Evolutionary conservation across 1,140 invertebrate species (phyloP).

Genomic region (Capitella teleta): DNA sequence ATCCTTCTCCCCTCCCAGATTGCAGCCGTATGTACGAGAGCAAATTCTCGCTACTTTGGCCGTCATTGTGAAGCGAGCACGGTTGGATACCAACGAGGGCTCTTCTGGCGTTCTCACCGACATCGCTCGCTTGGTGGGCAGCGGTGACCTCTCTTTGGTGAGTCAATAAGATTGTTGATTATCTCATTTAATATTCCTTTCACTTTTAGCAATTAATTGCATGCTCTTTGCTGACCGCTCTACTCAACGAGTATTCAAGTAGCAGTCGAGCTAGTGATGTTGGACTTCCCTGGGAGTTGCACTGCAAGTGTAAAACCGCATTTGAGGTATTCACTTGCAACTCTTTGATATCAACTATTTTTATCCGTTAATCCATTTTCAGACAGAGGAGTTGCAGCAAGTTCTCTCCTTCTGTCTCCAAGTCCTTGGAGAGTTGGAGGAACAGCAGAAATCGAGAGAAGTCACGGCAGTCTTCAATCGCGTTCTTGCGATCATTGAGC

Average conservation of each 20-base stretch:
- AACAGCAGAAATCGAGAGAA: constrained; percentile 44
- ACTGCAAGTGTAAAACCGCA: constrained; percentile 67
- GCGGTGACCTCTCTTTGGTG: constrained; percentile 49
- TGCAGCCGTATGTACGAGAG: constrained; percentile 41
- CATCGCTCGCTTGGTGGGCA: constrained; percentile 58
- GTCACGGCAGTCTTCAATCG: constrained; percentile 45
- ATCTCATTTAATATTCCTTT: neutral
- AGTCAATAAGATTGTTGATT: neutral
- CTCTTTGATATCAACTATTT: neutral
- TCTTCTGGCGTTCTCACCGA: constrained; percentile 58
- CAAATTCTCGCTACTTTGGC: constrained; percentile 55
- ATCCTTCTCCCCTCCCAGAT: constrained; percentile 21
- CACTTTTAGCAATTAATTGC: constrained; percentile 49
- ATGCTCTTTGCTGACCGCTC: constrained; percentile 64
- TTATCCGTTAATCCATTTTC: constrained; percentile 1
- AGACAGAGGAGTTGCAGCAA: constrained; percentile 58
- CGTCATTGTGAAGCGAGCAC: constrained; percentile 72
- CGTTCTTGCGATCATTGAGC: constrained; percentile 60
- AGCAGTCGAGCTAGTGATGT: constrained; percentile 74
- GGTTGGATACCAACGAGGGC: constrained; percentile 59
- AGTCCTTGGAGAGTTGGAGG: constrained; percentile 49
- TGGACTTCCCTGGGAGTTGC: constrained; percentile 73
- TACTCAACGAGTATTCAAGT: constrained; percentile 77
- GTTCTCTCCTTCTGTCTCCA: constrained; percentile 62
- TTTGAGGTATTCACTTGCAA: constrained; percentile 55